Conservation (phyloP, 92 coral and sea anemone species). For the Siderastrea radians region DNA sequence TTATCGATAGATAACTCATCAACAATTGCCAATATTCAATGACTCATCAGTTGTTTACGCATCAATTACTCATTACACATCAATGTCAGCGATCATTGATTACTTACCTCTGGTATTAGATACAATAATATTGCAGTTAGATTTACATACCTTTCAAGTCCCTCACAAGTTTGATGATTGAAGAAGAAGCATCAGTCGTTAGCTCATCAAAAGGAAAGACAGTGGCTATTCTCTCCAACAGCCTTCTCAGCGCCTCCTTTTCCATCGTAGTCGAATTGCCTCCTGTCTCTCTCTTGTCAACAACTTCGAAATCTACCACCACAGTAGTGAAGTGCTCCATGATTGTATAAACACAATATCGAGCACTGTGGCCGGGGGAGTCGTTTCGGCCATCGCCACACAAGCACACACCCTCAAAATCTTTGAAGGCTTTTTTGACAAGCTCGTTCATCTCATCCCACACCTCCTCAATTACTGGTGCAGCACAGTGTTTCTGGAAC, state of each 20-base stretch:
- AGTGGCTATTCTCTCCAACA: slow-evolving; percentile 16
- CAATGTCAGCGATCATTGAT: background rate
- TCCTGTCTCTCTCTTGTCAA: slow-evolving; percentile 53
- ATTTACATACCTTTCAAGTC: slow-evolving; percentile 39
- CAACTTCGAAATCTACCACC: slow-evolving; percentile 34
- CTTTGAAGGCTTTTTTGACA: background rate
- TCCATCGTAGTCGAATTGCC: slow-evolving; percentile 53
- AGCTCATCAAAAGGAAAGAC: slow-evolving; percentile 34
- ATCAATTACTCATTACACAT: background rate
- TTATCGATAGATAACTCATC: too few relatives aligned
- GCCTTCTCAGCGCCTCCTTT: slow-evolving; percentile 43
- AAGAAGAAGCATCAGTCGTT: slow-evolving; percentile 53
- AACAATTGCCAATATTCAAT: background rate
- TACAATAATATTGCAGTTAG: background rate
- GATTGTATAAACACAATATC: slow-evolving; percentile 40
- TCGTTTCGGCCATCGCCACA: slow-evolving; percentile 33
- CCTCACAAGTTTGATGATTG: slow-evolving; percentile 49
- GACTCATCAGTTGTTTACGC: background rate
- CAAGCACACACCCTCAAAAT: background rate
- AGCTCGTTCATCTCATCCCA: background rate
- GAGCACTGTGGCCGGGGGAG: slow-evolving; percentile 5
- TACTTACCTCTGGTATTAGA: background rate
- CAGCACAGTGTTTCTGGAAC: slow-evolving; percentile 2
- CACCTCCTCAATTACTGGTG: background rate
- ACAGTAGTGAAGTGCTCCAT: slow-evolving; percentile 50